phyloP scores from a whole-genome alignment of 2,888 invertebrate genomes.

The Minunthozetes semirufus region DNA sequence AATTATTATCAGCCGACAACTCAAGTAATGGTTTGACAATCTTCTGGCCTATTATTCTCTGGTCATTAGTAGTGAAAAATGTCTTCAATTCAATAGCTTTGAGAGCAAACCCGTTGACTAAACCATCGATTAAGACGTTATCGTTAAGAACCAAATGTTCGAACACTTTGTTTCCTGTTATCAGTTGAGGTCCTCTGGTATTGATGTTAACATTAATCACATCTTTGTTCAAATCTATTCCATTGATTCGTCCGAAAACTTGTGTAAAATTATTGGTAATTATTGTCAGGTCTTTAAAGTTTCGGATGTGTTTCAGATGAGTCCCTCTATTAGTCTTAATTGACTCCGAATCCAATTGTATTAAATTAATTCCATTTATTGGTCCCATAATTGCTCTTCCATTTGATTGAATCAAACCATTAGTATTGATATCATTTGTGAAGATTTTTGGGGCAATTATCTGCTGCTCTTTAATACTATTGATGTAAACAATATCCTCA shows the following conservation, averaged over 20 bases:
- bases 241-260: slow-evolving; percentile 9
- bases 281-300: background rate
- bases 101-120: slow-evolving; percentile 37
- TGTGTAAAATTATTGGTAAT: slow-evolving; percentile 3
- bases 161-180: slow-evolving; percentile 38
- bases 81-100: slow-evolving; percentile 27
- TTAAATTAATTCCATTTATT: background rate
- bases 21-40: slow-evolving; percentile 36
- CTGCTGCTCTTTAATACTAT: background rate
- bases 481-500: background rate
- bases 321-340: background rate
- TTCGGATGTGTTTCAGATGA: background rate
- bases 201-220: background rate
- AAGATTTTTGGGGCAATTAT: background rate
- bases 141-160: slow-evolving; percentile 26
- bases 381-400: background rate
- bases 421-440: background rate
- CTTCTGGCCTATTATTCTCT: slow-evolving; percentile 36
- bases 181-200: slow-evolving; percentile 37
- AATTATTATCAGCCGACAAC: slow-evolving; percentile 29
- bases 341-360: background rate
- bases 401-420: background rate
- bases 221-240: slow-evolving; percentile 12
- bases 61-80: slow-evolving; percentile 35
- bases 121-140: slow-evolving; percentile 33